Conservation (phyloP, 2,888 invertebrate genomes). For the Mythimna albipuncta region DNA sequence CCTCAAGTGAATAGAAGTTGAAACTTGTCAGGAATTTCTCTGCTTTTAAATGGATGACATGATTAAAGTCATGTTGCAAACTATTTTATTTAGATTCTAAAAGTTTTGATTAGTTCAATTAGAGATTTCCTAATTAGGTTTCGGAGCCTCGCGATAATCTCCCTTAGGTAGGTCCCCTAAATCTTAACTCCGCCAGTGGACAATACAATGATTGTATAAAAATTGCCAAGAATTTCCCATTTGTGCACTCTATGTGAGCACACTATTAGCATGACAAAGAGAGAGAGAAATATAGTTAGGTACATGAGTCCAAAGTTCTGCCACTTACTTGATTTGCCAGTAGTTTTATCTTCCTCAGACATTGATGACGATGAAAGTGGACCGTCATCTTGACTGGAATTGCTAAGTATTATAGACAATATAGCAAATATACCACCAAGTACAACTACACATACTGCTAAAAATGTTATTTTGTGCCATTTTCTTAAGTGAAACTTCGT, state of each 20-base stretch:
- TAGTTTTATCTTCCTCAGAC: constrained; percentile 58
- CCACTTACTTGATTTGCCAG: constrained; percentile 65
- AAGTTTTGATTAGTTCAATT: no score
- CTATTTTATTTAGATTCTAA: no score
- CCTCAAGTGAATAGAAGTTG: no score
- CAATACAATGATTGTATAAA: neutral
- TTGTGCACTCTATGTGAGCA: constrained; percentile 13
- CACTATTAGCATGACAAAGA: constrained; percentile 20
- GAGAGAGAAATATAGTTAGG: neutral
- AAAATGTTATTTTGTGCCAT: constrained; percentile 80
- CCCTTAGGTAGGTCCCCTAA: no score
- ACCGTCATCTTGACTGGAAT: constrained; percentile 62
- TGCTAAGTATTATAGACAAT: constrained; percentile 72
- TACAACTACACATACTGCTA: constrained; percentile 74
- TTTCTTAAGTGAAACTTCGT: constrained; percentile 71
- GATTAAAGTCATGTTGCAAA: no score
- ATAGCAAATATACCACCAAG: constrained; percentile 78
- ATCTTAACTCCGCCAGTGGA: no score
- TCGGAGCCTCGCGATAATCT: no score
- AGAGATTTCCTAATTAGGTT: no score
- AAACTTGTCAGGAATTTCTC: no score
- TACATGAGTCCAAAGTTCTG: neutral
- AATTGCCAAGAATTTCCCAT: neutral
- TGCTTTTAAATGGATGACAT: no score
- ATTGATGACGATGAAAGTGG: constrained; percentile 41